Evolutionary conservation across 2,797 vertebrate genomes (phyloP).

Genomic region (Epinephelus awoara): DNA sequence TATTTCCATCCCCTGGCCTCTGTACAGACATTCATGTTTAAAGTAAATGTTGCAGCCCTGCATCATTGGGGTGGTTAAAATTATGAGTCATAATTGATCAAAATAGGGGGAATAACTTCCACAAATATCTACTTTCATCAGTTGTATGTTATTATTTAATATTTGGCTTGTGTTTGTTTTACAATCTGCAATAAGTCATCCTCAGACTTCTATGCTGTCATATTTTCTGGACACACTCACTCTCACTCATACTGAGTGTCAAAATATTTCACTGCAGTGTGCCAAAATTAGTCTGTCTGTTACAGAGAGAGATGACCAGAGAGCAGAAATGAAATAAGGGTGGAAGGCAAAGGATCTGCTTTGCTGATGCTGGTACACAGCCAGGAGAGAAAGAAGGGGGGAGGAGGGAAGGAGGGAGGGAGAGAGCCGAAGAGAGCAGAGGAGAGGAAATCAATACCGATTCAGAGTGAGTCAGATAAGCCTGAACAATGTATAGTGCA

Average conservation of each 20-base stretch:
- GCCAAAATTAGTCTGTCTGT: slow-evolving; percentile 53
- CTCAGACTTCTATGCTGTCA: background rate
- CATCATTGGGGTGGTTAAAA: background rate
- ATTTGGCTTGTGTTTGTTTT: slow-evolving; percentile 1
- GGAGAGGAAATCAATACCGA: slow-evolving; percentile 90
- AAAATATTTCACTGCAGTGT: slow-evolving; percentile 41
- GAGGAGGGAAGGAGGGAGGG: slow-evolving; percentile 50
- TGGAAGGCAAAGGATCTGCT: slow-evolving; percentile 59
- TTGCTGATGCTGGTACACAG: slow-evolving; percentile 69
- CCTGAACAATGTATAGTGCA: slow-evolving; percentile 89
- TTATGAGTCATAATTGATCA: background rate
- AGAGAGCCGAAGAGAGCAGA: slow-evolving; percentile 82
- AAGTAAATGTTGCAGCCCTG: background rate
- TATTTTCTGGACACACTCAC: slow-evolving; percentile 15
- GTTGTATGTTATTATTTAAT: background rate
- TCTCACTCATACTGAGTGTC: slow-evolving; percentile 36
- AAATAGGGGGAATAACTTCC: background rate
- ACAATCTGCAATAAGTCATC: slow-evolving; percentile 2
- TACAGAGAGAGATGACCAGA: slow-evolving; percentile 54
- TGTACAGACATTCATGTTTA: background rate
- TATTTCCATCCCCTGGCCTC: background rate
- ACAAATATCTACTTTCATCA: slow-evolving; percentile 11
- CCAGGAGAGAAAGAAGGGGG: slow-evolving; percentile 58
- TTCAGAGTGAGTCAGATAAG: slow-evolving; percentile 91
- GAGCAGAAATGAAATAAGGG: slow-evolving; percentile 64